Percentiles rank a stretch among this genome's conserved stretches.
Evolutionary conservation across 2,113 vertebrate genomes (phyloP).

Genomic region (Lasiurus cinereus): DNA sequence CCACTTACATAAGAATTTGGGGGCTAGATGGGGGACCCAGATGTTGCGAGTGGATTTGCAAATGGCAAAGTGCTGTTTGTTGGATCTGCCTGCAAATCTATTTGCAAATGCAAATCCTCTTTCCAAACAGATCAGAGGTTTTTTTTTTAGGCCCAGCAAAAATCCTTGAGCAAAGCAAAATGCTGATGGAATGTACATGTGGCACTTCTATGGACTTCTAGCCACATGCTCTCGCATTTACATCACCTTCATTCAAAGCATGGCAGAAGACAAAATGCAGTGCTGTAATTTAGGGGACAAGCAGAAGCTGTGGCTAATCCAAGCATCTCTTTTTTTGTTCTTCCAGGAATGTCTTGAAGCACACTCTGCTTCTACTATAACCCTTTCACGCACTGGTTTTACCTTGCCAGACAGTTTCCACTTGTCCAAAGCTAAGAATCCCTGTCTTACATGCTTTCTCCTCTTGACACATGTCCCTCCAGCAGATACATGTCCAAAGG

Average conservation of each 20-base stretch:
- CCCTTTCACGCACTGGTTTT: neutral
- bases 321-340: neutral
- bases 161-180: conserved; percentile 80
- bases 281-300: neutral
- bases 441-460: neutral
- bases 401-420: neutral
- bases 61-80: conserved; percentile 78
- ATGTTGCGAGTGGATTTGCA: conserved; percentile 83
- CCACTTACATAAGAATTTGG: conserved; percentile 75
- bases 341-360: neutral
- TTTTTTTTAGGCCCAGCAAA: conserved; percentile 72
- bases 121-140: conserved; percentile 78
- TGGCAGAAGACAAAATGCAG: neutral
- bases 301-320: neutral
- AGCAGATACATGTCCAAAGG: neutral
- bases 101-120: conserved; percentile 84
- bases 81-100: conserved; percentile 78
- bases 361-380: neutral
- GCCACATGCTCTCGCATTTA: conserved; percentile 10
- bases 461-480: neutral
- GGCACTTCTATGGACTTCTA: conserved; percentile 45
- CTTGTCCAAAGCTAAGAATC: neutral
- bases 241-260: neutral
- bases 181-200: conserved; percentile 71
- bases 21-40: conserved; percentile 70